Percentiles rank a stretch among this genome's conserved stretches.
Conservation (phyloP, 2,113 vertebrate genomes). For the Talpa occidentalis region DNA sequence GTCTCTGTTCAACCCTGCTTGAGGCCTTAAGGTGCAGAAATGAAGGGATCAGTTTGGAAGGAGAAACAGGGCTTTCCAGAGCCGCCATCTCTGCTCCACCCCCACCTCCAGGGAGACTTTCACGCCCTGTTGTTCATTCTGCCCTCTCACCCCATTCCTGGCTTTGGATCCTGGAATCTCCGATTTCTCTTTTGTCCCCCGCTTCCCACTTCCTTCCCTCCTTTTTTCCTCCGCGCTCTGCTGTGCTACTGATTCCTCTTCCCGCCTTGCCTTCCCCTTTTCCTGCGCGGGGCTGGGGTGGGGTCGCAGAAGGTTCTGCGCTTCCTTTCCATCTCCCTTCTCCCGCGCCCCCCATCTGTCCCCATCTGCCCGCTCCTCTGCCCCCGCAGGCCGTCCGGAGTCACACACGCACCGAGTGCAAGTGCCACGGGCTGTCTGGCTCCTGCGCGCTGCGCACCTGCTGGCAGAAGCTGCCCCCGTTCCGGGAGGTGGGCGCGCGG, state of each 20-base stretch:
- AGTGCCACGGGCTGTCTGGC: constrained; percentile 97
- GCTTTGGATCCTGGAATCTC: too few relatives aligned
- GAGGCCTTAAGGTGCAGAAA: constrained; percentile 55
- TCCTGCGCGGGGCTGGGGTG: too few relatives aligned
- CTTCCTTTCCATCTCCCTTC: accelerated
- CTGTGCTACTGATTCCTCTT: not conserved
- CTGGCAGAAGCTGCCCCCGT: constrained; percentile 98
- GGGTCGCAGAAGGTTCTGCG: too few relatives aligned
- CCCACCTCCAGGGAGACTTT: not conserved
- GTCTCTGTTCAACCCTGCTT: constrained; percentile 49
- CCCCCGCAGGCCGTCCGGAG: constrained; percentile 93
- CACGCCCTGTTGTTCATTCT: not conserved
- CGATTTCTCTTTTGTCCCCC: too few relatives aligned
- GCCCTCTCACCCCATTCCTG: too few relatives aligned
- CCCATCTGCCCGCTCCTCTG: not conserved
- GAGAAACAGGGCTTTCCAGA: not conserved
- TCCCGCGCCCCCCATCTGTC: accelerated
- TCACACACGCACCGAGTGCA: constrained; percentile 97
- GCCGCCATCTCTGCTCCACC: not conserved
- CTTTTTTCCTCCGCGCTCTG: too few relatives aligned
- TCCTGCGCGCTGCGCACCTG: constrained; percentile 97
- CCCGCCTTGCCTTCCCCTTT: not conserved
- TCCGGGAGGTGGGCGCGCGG: constrained; percentile 95
- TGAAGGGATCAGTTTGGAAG: constrained; percentile 24
- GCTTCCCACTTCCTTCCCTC: too few relatives aligned